Percentiles rank a stretch among this genome's conserved stretches.
Conservation (phyloP, 2,113 vertebrate genomes). For the Crotalus tigris region DNA sequence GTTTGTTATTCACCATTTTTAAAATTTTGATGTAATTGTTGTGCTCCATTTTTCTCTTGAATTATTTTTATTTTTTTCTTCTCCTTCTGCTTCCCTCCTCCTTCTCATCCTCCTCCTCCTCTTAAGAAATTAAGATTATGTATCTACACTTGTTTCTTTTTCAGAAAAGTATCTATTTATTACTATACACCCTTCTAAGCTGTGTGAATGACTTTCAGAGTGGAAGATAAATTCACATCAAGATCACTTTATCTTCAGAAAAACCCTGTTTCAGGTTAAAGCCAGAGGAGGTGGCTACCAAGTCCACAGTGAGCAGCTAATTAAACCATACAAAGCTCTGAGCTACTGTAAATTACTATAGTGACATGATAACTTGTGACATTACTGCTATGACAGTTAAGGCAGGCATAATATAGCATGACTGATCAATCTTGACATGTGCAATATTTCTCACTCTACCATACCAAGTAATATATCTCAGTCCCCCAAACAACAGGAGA, state of each 20-base stretch:
- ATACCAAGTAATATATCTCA: background rate
- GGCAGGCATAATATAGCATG: background rate
- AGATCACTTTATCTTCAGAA: background rate
- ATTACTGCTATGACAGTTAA: conserved; percentile 9
- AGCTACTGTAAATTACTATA: conserved; percentile 11
- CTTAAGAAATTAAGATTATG: background rate
- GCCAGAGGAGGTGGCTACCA: background rate
- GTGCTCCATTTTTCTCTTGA: background rate
- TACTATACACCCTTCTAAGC: background rate
- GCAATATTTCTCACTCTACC: background rate
- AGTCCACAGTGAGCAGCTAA: background rate
- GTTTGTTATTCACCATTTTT: background rate
- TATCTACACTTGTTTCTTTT: background rate
- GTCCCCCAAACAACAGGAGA: background rate
- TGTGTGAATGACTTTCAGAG: background rate
- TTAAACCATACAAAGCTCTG: conserved; percentile 20
- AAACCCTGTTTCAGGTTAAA: conserved; percentile 3
- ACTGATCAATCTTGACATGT: conserved; percentile 15
- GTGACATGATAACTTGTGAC: conserved; percentile 26
- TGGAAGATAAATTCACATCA: background rate
- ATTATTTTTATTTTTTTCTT: background rate
- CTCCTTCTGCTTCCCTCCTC: background rate
- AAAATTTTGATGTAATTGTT: background rate
- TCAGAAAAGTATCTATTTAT: background rate
- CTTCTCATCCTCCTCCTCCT: background rate